Percentiles rank a stretch among this genome's conserved stretches.
Evolutionary conservation across 2,113 vertebrate genomes (phyloP).

Genomic region (Trogon melanurus): DNA sequence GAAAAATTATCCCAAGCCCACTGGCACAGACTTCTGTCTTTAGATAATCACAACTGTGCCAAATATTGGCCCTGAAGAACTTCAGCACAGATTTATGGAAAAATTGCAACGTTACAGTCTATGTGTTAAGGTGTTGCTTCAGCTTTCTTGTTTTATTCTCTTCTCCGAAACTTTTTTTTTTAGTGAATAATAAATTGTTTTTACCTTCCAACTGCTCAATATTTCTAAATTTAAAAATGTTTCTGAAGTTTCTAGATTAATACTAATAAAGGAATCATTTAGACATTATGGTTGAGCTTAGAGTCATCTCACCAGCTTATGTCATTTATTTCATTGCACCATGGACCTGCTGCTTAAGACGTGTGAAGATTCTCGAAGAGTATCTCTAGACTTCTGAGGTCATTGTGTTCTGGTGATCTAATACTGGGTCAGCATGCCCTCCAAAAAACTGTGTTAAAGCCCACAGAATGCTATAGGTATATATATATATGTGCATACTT

Average conservation of each 20-base stretch:
- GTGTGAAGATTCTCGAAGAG: background rate
- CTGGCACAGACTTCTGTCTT: background rate
- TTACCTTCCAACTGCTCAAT: background rate
- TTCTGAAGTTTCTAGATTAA: background rate
- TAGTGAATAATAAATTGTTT: background rate
- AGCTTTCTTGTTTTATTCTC: background rate
- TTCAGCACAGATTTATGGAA: background rate
- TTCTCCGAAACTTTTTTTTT: background rate
- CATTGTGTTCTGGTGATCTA: background rate
- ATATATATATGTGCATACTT: background rate
- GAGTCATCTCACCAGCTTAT: background rate
- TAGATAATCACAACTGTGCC: background rate
- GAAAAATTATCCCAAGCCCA: background rate
- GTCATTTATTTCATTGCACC: background rate
- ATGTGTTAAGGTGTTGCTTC: background rate
- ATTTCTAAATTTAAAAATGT: background rate
- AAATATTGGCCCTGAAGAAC: background rate
- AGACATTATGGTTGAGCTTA: background rate
- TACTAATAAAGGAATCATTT: background rate
- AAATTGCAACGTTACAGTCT: background rate
- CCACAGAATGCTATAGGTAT: background rate
- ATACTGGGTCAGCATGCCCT: background rate
- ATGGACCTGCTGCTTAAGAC: background rate
- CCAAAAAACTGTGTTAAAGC: background rate
- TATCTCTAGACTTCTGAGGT: background rate